Conservation (phyloP, 2,113 vertebrate genomes). For the Amia ocellicauda region DNA sequence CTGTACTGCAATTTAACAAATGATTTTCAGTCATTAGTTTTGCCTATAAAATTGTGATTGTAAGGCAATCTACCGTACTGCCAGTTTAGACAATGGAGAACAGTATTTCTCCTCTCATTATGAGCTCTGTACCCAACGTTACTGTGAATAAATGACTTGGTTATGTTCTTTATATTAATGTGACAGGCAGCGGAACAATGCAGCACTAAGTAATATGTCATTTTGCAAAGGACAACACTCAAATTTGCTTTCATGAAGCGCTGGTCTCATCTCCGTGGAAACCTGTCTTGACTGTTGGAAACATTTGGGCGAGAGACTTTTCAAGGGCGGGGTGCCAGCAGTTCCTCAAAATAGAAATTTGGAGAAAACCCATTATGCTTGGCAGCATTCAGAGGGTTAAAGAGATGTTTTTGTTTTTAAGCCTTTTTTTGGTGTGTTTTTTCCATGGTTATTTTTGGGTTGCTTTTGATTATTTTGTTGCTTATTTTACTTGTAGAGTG, state of each 20-base stretch:
- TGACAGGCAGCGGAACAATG: slow-evolving; percentile 41
- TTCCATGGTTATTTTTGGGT: not conserved
- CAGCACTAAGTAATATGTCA: slow-evolving; percentile 55
- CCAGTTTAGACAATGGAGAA: too few species aligned
- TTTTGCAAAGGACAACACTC: slow-evolving; percentile 42
- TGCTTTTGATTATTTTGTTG: too few species aligned
- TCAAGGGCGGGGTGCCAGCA: not conserved
- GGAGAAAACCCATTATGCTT: slow-evolving; percentile 6
- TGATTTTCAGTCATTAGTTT: too few species aligned
- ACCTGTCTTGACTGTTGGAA: slow-evolving; percentile 30
- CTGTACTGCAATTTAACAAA: too few species aligned
- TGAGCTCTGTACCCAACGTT: too few species aligned
- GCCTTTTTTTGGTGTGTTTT: not conserved
- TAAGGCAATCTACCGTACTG: too few species aligned
- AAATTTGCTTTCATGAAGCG: slow-evolving; percentile 46
- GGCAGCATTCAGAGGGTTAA: slow-evolving; percentile 48
- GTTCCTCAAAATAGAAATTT: slow-evolving; percentile 1
- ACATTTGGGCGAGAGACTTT: not conserved
- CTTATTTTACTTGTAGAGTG: too few species aligned
- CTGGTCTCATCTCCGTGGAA: slow-evolving; percentile 56
- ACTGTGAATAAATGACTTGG: too few species aligned
- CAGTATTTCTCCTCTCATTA: too few species aligned
- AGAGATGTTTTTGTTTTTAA: slow-evolving; percentile 12
- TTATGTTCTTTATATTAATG: too few species aligned
- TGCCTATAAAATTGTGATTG: too few species aligned